Evolutionary conservation across 1,140 invertebrate genomes (phyloP), one percentile per base, ranked within the genome.

Genomic region (Pemphigus obesinymphae): DNA sequence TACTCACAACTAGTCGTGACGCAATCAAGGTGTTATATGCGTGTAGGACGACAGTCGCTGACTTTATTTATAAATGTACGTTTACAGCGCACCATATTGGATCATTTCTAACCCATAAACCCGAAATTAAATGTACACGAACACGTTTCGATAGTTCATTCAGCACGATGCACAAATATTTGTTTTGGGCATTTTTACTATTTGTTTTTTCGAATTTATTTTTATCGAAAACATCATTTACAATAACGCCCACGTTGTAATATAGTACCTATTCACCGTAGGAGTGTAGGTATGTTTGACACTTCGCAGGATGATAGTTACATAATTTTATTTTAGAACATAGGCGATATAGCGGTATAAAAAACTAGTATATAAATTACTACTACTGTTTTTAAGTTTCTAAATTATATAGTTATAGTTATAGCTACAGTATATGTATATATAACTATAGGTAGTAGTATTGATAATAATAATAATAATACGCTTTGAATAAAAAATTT

Each of bases 1-100:
- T 76, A n/a, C 4, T 43, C 50, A 29, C 17, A 23, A 7, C 5
- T 15, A 23, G 37, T 29, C 23, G 68, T 45, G 40, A 26, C 40
- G 68, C 40, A 43, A 31, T 45, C 23, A 20, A 72, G 23, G 68
- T 72, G 68, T 72, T 26, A 72, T n/a, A n/a, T 75, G 48, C 72
- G 53, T 75, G 72, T 75, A 75, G 72, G 48, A 53, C 5, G 72
- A 75, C 72, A 53, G 45, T 37, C 23, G 63, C n/a, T 37, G 26
- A 20, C n/a, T n/a, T n/a, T 23, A 11, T 31, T 66, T 61, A 34
- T 15, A 37, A 34, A 31, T n/a, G 10, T 23, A 55, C 53, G n/a
- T 37, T 34, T 66, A 34, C 11, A 66, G 17, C 29, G 29, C 20
- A 3, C 53, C 23, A 6, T 23, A 6, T 26, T 23, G 20, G 26